These are phyloP conservation scores for Campylorhamphus procurvoides DNA, from an alignment of 2,113 vertebrate species.

Conservation along the genomic window DNA sequence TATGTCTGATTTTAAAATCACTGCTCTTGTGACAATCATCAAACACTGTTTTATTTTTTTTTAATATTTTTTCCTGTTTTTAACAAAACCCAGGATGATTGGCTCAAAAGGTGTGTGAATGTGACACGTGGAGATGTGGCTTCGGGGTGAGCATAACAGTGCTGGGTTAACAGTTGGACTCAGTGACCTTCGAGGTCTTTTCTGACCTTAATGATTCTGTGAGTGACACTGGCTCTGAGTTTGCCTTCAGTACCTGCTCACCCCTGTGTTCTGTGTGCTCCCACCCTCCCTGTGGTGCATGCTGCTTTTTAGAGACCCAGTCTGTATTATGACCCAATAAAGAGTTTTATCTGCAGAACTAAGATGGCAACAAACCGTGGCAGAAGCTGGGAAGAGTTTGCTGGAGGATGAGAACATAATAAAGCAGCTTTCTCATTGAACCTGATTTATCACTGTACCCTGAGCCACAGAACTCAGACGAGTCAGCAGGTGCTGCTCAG, in stretches of 20 bases:
- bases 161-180: background rate
- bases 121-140: background rate
- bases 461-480: background rate
- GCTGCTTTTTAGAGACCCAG: background rate
- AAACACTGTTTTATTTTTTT: background rate
- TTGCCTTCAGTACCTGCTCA: background rate
- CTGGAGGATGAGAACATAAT: constrained; percentile 15
- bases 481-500: constrained; percentile 4
- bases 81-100: background rate
- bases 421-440: constrained; percentile 42
- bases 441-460: constrained; percentile 4
- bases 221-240: background rate
- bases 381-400: background rate
- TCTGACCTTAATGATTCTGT: background rate
- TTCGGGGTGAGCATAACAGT: background rate
- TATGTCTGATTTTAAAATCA: background rate
- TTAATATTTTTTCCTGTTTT: background rate
- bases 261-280: background rate
- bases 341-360: constrained; percentile 43
- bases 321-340: constrained; percentile 34
- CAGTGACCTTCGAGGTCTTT: background rate
- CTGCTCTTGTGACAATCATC: background rate
- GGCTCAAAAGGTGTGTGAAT: background rate
- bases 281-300: background rate
- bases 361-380: constrained; percentile 7